phyloP scores from a whole-genome alignment of 2,888 invertebrate genomes.

The Hedychridium roseum region DNA sequence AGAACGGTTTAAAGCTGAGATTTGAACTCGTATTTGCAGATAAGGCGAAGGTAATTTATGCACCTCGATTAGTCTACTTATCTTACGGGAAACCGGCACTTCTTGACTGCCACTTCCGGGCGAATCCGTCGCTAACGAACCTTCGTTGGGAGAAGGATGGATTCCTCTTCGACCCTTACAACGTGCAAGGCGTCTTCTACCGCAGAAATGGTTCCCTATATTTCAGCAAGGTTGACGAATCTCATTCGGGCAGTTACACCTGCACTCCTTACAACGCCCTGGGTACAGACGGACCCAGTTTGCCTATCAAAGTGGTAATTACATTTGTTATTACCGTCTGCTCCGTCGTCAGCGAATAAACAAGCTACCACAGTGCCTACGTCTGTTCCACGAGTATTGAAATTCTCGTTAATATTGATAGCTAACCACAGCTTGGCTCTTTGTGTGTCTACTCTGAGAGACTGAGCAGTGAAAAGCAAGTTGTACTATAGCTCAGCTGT shows the following conservation, averaged over 20 bases:
- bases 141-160: slow-evolving; percentile 95
- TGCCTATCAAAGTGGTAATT: slow-evolving; percentile 76
- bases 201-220: slow-evolving; percentile 85
- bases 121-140: slow-evolving; percentile 89
- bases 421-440: neutral
- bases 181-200: slow-evolving; percentile 85
- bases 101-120: slow-evolving; percentile 89
- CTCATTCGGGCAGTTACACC: slow-evolving; percentile 87
- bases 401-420: neutral
- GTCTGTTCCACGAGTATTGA: neutral
- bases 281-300: slow-evolving; percentile 86
- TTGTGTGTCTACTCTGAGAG: neutral
- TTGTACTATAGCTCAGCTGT: slow-evolving; percentile 14
- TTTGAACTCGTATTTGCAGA: slow-evolving; percentile 75
- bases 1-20: no score
- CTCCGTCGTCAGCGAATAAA: no score
- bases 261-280: slow-evolving; percentile 92
- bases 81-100: slow-evolving; percentile 84
- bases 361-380: neutral
- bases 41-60: slow-evolving; percentile 89
- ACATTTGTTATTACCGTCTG: no score
- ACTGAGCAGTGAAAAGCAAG: no score
- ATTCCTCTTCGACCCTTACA: slow-evolving; percentile 88
- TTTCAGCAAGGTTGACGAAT: slow-evolving; percentile 84
- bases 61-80: slow-evolving; percentile 84